Evolutionary conservation across 2,888 invertebrate genomes (phyloP).

Genomic region (Anoplius nigerrimus): DNA sequence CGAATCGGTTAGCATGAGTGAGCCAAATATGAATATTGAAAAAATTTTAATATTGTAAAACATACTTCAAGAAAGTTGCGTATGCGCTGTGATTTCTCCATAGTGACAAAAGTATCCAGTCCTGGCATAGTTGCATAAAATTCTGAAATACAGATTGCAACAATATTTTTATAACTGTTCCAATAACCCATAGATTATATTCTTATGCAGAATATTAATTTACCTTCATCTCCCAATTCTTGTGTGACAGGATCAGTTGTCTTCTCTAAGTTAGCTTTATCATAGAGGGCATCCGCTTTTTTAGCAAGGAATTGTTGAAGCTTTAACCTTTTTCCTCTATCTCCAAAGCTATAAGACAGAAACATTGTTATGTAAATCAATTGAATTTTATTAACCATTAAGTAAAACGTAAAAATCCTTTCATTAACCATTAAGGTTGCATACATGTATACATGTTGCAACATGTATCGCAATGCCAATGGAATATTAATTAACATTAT

Average conservation of each 20-base stretch:
- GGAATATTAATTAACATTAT: not conserved
- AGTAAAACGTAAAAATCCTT: not conserved
- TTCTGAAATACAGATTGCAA: slow-evolving; percentile 74
- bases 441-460: no score
- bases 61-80: slow-evolving; percentile 89
- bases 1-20: no score
- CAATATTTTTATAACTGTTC: not conserved
- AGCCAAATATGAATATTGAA: slow-evolving; percentile 32
- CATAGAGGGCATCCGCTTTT: slow-evolving; percentile 88
- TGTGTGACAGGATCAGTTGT: slow-evolving; percentile 63
- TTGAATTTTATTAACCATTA: no score
- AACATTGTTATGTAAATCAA: slow-evolving; percentile 1
- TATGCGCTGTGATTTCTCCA: slow-evolving; percentile 86
- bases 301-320: slow-evolving; percentile 92
- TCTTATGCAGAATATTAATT: slow-evolving; percentile 54
- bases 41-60: not conserved
- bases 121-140: slow-evolving; percentile 90
- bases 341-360: slow-evolving; percentile 79
- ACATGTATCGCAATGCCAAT: no score
- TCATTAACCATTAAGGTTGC: no score
- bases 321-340: slow-evolving; percentile 88
- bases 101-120: slow-evolving; percentile 88
- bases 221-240: slow-evolving; percentile 79
- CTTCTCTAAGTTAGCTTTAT: slow-evolving; percentile 71
- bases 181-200: slow-evolving; percentile 11